These are phyloP conservation scores for Lontra canadensis DNA, from an alignment of 2,113 vertebrate genomes.

Conservation along the genomic window DNA sequence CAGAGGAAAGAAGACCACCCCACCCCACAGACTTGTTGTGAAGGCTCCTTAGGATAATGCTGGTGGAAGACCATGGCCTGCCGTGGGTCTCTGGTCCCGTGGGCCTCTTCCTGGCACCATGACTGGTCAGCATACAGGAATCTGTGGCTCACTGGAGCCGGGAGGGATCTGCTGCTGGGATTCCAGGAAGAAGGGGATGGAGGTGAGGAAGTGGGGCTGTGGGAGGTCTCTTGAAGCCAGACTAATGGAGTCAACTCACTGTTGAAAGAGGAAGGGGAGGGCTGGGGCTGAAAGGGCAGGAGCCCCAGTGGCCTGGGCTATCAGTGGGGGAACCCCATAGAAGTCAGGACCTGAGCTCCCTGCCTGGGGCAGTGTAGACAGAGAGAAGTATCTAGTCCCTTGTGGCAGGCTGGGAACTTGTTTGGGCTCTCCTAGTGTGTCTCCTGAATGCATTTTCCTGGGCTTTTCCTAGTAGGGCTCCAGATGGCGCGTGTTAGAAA, in stretches of 20 bases:
- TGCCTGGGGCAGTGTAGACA: too few species aligned
- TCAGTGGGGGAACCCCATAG: neutral
- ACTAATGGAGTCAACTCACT: neutral
- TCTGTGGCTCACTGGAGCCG: neutral
- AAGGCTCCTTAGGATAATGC: neutral
- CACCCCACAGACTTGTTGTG: neutral
- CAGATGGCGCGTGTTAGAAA: accelerated
- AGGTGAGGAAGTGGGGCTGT: neutral
- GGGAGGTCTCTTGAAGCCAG: neutral
- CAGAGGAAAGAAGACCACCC: neutral
- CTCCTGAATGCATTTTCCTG: neutral
- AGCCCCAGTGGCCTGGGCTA: neutral
- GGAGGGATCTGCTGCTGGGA: neutral
- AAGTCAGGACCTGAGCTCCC: neutral
- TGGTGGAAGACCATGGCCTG: neutral
- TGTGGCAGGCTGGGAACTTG: neutral
- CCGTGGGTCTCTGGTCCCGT: neutral
- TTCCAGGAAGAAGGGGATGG: neutral
- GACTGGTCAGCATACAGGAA: neutral
- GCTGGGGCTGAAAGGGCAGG: neutral
- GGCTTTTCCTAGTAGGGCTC: neutral
- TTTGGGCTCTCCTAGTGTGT: neutral
- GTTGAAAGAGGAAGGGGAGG: neutral
- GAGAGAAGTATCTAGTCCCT: neutral
- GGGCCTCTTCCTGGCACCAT: neutral